Percentiles rank a stretch among this genome's conserved stretches.
Evolutionary conservation across 2,797 vertebrate genomes (phyloP).

Genomic region (Eremophila alpestris): DNA sequence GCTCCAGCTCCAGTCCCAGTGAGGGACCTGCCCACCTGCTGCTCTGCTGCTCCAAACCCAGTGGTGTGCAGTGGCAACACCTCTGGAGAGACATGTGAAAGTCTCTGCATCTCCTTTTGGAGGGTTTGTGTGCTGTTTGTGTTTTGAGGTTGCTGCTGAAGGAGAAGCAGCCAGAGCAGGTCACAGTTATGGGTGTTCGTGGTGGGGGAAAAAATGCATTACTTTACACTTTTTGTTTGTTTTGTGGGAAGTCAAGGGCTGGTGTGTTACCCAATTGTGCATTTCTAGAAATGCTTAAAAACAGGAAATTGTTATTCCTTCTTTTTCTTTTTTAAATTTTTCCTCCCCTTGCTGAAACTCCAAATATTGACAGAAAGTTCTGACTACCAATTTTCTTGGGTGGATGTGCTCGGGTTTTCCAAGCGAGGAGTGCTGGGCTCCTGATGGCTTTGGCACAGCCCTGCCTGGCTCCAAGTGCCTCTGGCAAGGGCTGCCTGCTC

Average conservation of each 20-base stretch:
- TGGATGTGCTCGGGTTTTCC: neutral
- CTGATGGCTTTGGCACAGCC: neutral
- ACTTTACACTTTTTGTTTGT: conserved; percentile 38
- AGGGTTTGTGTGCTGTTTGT: neutral
- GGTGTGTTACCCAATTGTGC: neutral
- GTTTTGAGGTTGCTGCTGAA: conserved; percentile 22
- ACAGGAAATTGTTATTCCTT: conserved; percentile 27
- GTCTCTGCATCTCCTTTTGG: neutral
- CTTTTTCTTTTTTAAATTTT: neutral
- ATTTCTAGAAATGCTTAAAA: conserved; percentile 61
- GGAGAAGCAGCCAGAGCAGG: neutral
- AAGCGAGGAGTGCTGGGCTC: neutral
- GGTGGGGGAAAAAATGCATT: conserved; percentile 35
- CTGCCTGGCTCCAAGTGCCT: conserved; percentile 22
- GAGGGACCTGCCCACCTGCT: neutral
- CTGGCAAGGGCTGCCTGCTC: conserved; percentile 7
- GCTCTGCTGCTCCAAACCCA: neutral
- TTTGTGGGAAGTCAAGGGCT: conserved; percentile 33
- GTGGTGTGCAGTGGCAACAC: rapidly evolving
- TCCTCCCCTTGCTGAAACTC: neutral
- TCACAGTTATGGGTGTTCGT: conserved; percentile 12
- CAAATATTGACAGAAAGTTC: neutral
- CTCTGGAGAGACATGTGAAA: neutral
- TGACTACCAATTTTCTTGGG: neutral
- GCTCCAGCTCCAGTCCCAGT: neutral